Conservation (phyloP, 2,888 invertebrate species). For the Ditylenchus weischeri region DNA sequence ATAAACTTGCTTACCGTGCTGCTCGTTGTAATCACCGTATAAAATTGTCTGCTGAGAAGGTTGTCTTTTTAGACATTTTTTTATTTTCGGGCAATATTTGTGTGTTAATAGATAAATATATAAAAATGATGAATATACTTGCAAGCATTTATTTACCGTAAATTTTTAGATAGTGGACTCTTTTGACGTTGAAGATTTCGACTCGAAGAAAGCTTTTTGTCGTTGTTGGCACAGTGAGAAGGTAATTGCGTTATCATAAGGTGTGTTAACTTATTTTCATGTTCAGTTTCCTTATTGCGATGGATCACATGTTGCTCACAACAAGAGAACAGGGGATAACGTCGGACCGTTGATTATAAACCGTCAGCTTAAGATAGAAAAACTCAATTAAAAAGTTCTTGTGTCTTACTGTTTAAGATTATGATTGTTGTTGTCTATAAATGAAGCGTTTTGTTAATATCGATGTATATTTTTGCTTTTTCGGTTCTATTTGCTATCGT, state of each 20-base stretch:
- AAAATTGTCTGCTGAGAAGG: no score
- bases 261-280: constrained; percentile 8
- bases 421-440: no score
- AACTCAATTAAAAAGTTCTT: no score
- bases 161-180: constrained; percentile 38
- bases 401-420: no score
- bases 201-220: constrained; percentile 78
- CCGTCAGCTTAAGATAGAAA: neutral
- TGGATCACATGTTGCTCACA: constrained; percentile 84
- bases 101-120: no score
- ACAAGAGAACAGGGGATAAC: constrained; percentile 84
- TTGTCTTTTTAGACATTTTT: no score
- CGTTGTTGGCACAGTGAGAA: constrained; percentile 93
- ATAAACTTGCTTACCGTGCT: constrained; percentile 1
- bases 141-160: no score
- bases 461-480: no score
- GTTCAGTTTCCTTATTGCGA: constrained; percentile 94
- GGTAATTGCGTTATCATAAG: constrained; percentile 64
- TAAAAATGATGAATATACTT: no score
- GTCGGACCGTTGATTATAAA: constrained; percentile 72
- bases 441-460: no score
- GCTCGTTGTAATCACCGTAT: constrained; percentile 25
- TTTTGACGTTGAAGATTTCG: constrained; percentile 55
- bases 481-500: no score
- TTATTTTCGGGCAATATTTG: no score